phyloP scores from a whole-genome alignment of 1,140 invertebrate genomes.

The Polypedilum vanderplanki region DNA sequence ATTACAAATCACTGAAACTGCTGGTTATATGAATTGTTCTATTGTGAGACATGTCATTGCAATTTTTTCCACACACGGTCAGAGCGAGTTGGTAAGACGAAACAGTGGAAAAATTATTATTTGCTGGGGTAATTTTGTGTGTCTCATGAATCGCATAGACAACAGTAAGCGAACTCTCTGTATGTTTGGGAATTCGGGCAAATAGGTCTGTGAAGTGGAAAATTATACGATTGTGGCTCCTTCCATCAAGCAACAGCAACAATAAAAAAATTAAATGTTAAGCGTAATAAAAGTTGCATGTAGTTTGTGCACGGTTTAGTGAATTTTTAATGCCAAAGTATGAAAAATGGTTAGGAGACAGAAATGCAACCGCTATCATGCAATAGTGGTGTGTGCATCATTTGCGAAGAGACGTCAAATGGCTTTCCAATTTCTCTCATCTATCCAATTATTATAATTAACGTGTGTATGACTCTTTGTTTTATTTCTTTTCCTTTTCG shows the following conservation, averaged over 20 bases:
- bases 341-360: background rate
- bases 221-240: background rate
- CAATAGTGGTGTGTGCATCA: background rate
- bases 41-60: background rate
- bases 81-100: too few relatives aligned
- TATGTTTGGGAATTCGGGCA: constrained; percentile 25
- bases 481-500: background rate
- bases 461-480: constrained; percentile 5
- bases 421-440: background rate
- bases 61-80: too few relatives aligned
- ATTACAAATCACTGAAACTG: constrained; percentile 8
- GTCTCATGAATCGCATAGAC: too few relatives aligned
- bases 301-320: background rate
- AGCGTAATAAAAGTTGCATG: constrained; percentile 27
- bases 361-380: constrained; percentile 10
- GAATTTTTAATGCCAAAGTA: constrained; percentile 8
- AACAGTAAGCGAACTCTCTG: too few relatives aligned
- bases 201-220: constrained; percentile 15
- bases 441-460: constrained; percentile 5
- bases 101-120: too few relatives aligned
- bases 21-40: background rate
- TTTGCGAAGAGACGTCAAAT: background rate
- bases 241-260: background rate
- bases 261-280: background rate
- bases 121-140: too few relatives aligned